Conservation (phyloP, 2,888 invertebrate genomes). For the Tinea pellionella region DNA sequence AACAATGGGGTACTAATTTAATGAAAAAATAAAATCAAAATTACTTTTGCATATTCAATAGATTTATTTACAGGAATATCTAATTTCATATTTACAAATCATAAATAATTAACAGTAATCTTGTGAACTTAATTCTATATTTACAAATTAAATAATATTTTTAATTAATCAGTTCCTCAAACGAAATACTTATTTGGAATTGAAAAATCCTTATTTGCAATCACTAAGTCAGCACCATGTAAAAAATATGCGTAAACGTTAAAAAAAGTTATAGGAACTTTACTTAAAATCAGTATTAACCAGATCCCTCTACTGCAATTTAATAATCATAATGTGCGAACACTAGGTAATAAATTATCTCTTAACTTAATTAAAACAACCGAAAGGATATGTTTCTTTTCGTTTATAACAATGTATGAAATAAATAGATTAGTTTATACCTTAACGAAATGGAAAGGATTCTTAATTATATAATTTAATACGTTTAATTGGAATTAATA, state of each 20-base stretch:
- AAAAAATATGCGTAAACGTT: conserved; percentile 2
- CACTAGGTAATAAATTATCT: no score
- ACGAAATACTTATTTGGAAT: background rate
- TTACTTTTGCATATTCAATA: background rate
- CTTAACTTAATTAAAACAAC: no score
- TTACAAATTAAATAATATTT: background rate
- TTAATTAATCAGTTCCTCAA: background rate
- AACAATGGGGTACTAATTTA: background rate
- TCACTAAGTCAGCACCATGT: background rate
- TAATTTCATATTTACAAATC: conserved; percentile 1
- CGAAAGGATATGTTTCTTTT: no score
- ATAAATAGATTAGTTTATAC: no score
- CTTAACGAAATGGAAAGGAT: no score
- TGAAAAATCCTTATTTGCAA: background rate
- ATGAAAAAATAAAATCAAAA: background rate
- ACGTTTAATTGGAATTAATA: no score
- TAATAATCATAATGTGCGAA: no score
- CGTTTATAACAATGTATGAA: no score
- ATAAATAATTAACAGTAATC: background rate
- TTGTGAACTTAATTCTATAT: background rate
- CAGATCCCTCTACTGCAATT: no score
- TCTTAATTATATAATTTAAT: no score
- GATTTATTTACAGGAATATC: background rate
- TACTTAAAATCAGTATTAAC: background rate
- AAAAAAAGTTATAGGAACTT: background rate